Conservation (phyloP, 2,888 invertebrate genomes). For the Eristalinus aeneus region DNA sequence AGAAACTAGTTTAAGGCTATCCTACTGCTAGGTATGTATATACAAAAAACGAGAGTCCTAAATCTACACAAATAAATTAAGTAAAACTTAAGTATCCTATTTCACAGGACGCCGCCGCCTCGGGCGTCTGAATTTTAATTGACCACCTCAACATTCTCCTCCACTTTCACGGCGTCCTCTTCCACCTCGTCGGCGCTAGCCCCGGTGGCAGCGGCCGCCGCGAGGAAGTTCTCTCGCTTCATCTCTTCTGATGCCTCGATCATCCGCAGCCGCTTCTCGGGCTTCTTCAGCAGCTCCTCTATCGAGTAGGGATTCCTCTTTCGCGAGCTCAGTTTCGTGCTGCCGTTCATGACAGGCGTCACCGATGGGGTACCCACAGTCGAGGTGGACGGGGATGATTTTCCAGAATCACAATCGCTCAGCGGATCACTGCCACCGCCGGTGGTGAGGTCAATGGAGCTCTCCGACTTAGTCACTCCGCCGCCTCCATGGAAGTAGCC, state of each 20-base stretch:
- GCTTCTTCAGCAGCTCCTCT: constrained; percentile 91
- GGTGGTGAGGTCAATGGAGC: constrained; percentile 79
- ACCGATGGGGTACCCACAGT: constrained; percentile 52
- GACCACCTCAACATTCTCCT: constrained; percentile 79
- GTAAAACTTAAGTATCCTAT: constrained; percentile 40
- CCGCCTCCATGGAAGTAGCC: constrained; percentile 72
- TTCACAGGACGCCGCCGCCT: background rate
- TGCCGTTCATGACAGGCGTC: constrained; percentile 75
- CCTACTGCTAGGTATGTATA: constrained; percentile 34
- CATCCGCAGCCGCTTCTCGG: constrained; percentile 82
- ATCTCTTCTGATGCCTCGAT: constrained; percentile 37
- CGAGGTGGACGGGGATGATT: constrained; percentile 79
- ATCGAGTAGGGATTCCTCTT: constrained; percentile 93
- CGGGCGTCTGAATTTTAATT: constrained; percentile 73
- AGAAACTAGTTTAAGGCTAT: constrained; percentile 43
- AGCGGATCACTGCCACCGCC: constrained; percentile 75
- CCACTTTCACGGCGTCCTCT: constrained; percentile 76
- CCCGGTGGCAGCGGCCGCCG: constrained; percentile 38
- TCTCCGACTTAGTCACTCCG: constrained; percentile 78
- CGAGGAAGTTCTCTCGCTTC: constrained; percentile 39
- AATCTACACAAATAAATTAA: constrained; percentile 55
- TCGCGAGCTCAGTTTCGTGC: constrained; percentile 73
- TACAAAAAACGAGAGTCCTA: constrained; percentile 32
- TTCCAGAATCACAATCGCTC: constrained; percentile 80
- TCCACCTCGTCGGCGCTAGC: constrained; percentile 6